phyloP scores from a whole-genome alignment of 1,140 invertebrate species.

The Temnothorax curvispinosus region DNA sequence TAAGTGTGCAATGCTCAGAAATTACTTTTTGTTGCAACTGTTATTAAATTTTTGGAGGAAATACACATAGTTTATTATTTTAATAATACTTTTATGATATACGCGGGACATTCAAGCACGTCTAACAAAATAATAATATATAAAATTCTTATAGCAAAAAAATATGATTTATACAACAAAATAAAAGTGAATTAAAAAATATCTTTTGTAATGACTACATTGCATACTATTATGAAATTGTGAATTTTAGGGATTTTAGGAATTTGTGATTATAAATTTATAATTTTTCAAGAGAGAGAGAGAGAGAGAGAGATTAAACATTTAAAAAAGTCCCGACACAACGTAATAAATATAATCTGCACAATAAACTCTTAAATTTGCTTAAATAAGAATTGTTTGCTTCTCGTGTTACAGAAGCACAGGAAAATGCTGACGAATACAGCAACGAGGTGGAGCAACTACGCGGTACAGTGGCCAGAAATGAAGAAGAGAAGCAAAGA shows the following conservation, averaged over 20 bases:
- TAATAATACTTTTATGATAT: background rate
- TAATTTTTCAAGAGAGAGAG: background rate
- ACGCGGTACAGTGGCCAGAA: slow-evolving; percentile 90
- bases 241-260: slow-evolving; percentile 5
- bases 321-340: background rate
- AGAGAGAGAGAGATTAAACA: background rate
- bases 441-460: slow-evolving; percentile 93
- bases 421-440: slow-evolving; percentile 92
- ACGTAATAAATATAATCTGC: background rate
- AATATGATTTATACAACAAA: background rate
- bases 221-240: no score
- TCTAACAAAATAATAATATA: background rate
- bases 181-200: background rate
- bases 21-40: background rate
- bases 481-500: slow-evolving; percentile 94
- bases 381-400: background rate
- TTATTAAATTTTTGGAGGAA: background rate
- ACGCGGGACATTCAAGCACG: no score
- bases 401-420: slow-evolving; percentile 85
- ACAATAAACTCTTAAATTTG: background rate
- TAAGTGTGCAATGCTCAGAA: background rate
- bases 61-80: background rate
- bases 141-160: slow-evolving; percentile 14
- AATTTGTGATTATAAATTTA: slow-evolving; percentile 4
- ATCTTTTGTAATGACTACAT: background rate